A percentile compares a stretch with the other conserved stretches of the same genome.
Evolutionary conservation across 2,797 vertebrate species (phyloP).

Genomic region (Ctenopoma multispine): DNA sequence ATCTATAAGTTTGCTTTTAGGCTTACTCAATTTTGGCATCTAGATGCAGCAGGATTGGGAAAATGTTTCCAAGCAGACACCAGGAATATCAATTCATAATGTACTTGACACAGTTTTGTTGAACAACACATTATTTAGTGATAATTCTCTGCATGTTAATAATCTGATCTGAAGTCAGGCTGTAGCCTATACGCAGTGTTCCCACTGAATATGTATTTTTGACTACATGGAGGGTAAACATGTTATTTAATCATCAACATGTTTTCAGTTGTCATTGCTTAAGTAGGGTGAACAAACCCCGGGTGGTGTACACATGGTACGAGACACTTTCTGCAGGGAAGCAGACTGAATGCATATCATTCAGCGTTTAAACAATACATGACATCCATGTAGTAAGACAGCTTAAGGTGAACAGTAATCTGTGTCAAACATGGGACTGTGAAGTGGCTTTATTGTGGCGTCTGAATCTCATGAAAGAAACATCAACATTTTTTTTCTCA

Average conservation of each 20-base stretch:
- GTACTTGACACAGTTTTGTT: slow-evolving; percentile 84
- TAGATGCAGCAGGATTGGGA: slow-evolving; percentile 41
- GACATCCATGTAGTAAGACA: slow-evolving; percentile 40
- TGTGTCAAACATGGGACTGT: slow-evolving; percentile 62
- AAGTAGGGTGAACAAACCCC: slow-evolving; percentile 73
- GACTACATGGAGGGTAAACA: slow-evolving; percentile 77
- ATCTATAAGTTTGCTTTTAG: slow-evolving; percentile 20
- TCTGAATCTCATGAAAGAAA: slow-evolving; percentile 22
- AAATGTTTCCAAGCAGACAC: slow-evolving; percentile 46
- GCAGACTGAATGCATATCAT: slow-evolving; percentile 54
- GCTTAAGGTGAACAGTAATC: slow-evolving; percentile 66
- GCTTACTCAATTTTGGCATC: slow-evolving; percentile 58
- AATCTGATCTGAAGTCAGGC: slow-evolving; percentile 77
- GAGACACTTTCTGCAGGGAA: slow-evolving; percentile 47
- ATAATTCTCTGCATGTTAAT: slow-evolving; percentile 81
- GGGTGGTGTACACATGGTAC: slow-evolving; percentile 71
- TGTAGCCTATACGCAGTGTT: slow-evolving; percentile 77
- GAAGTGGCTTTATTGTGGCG: slow-evolving; percentile 24
- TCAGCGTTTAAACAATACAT: slow-evolving; percentile 66
- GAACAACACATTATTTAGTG: slow-evolving; percentile 83
- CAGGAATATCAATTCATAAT: slow-evolving; percentile 84
- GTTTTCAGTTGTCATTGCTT: slow-evolving; percentile 74
- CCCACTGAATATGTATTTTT: slow-evolving; percentile 85
- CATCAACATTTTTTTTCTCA: background rate
- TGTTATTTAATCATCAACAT: slow-evolving; percentile 81